Evolutionary conservation across 92 coral and sea anemone genomes (phyloP), one percentile per base, ranked within the genome.

Genomic region (Zoanthus gigantus): DNA sequence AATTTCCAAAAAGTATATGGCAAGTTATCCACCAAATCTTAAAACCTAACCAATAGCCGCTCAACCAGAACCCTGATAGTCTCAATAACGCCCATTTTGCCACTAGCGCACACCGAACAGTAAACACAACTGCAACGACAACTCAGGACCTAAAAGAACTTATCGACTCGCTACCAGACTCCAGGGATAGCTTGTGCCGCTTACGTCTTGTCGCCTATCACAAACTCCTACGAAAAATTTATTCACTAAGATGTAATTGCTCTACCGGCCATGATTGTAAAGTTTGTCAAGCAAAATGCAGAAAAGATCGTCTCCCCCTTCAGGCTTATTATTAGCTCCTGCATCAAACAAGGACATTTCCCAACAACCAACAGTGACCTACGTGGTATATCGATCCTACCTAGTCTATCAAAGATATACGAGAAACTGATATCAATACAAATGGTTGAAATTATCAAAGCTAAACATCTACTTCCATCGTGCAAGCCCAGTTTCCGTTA

Each of bases 191-290:
- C 78, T 23, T 13, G 58, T 74, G 72, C 30, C 3, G 7, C 37
- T 16, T 74, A 74, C 46, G 69, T 44, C 65, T 65, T 28, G 89
- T 86, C 42, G 23, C 83, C 29, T 80, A 68, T 7, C 78, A 86
- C 28, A 76, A 86, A 75, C 74, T 86, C 50, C 46, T 85, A 17
- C 23, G 29, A 23, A 71, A 85, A 61, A 52, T 85, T 18, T 16
- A 74, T 50, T 61, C 46, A 57, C 61, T 84, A 18, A 44, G 88
- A 79, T 32, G 15, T 0, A 72, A 79, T 17, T 84, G 88, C 58
- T 84, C 88, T 18, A 84, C 88, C 18, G 71, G 88, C 46, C 71
- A 52, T 23, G 88, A 84, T 53, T 3, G 76, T 68, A 30, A 83
- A 83, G 44, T 83, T 83, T 65, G 7, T 83, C 5, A 83, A 68